Evolutionary conservation across 2,888 invertebrate genomes (phyloP).

Genomic region (Noctuana brunneofusca): DNA sequence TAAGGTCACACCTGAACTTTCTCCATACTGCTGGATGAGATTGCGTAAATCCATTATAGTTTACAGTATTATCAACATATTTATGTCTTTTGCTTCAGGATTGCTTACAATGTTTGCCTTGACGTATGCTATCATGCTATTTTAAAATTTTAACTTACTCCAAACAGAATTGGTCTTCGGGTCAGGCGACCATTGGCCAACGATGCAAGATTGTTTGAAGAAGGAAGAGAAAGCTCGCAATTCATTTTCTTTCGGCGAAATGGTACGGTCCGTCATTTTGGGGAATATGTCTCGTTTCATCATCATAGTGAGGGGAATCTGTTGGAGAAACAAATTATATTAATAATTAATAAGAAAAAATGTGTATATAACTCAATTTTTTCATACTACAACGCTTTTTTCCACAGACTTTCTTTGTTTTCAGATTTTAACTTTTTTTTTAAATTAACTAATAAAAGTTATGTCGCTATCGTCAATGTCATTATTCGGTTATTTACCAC

Average conservation of each 20-base stretch:
- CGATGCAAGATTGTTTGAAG: slow-evolving; percentile 92
- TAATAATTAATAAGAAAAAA: background rate
- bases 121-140: too few species aligned
- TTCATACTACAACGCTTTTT: too few species aligned
- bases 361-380: too few species aligned
- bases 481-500: background rate
- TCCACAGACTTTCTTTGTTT: too few species aligned
- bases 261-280: slow-evolving; percentile 85
- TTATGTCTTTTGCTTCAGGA: too few species aligned
- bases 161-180: slow-evolving; percentile 86
- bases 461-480: background rate
- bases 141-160: slow-evolving; percentile 80
- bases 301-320: slow-evolving; percentile 89
- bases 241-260: slow-evolving; percentile 90
- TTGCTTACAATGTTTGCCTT: background rate
- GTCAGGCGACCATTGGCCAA: slow-evolving; percentile 92
- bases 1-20: too few species aligned
- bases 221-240: slow-evolving; percentile 90
- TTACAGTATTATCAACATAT: too few species aligned
- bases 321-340: slow-evolving; percentile 14
- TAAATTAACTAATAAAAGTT: too few species aligned
- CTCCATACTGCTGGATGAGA: too few species aligned
- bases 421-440: too few species aligned
- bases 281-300: slow-evolving; percentile 87
- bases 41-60: too few species aligned